These are phyloP conservation scores for Drosophila cardini DNA, from an alignment of 1,140 invertebrate genomes.

Conservation along the genomic window DNA sequence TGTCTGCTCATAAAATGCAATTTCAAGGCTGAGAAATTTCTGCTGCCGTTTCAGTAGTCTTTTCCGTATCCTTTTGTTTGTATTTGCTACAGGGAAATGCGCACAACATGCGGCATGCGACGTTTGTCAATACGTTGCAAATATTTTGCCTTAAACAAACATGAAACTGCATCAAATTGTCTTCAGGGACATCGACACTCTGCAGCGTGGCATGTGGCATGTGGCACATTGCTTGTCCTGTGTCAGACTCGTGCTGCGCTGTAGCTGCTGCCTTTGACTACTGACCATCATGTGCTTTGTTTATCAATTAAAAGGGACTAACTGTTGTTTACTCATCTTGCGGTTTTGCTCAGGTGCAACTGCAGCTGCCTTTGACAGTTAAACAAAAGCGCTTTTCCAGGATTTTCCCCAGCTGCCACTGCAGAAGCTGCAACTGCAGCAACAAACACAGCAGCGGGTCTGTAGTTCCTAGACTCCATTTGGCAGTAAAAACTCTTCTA, in stretches of 20 bases:
- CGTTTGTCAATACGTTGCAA: slow-evolving; percentile 60
- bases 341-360: slow-evolving; percentile 65
- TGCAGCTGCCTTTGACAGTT: slow-evolving; percentile 27
- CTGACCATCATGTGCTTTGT: slow-evolving; percentile 51
- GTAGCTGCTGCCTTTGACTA: background rate
- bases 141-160: slow-evolving; percentile 70
- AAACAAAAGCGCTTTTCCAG: slow-evolving; percentile 37
- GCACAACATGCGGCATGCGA: slow-evolving; percentile 17
- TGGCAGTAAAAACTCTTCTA: background rate
- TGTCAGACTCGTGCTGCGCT: slow-evolving; percentile 31
- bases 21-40: slow-evolving; percentile 70
- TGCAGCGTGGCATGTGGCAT: slow-evolving; percentile 14
- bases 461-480: background rate
- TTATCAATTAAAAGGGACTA: slow-evolving; percentile 69
- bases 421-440: slow-evolving; percentile 15
- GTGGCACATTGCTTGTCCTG: slow-evolving; percentile 38
- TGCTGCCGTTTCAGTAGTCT: slow-evolving; percentile 71
- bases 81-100: slow-evolving; percentile 47
- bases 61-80: slow-evolving; percentile 2
- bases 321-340: slow-evolving; percentile 65
- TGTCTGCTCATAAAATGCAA: slow-evolving; percentile 74
- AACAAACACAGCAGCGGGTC: slow-evolving; percentile 22
- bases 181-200: slow-evolving; percentile 27
- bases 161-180: slow-evolving; percentile 65
- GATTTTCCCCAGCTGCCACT: slow-evolving; percentile 37